A percentile compares a stretch with the other conserved stretches of the same genome.
These are phyloP conservation scores for Papilio machaon DNA, from an alignment of 1,140 invertebrate genomes.

Conservation along the genomic window DNA sequence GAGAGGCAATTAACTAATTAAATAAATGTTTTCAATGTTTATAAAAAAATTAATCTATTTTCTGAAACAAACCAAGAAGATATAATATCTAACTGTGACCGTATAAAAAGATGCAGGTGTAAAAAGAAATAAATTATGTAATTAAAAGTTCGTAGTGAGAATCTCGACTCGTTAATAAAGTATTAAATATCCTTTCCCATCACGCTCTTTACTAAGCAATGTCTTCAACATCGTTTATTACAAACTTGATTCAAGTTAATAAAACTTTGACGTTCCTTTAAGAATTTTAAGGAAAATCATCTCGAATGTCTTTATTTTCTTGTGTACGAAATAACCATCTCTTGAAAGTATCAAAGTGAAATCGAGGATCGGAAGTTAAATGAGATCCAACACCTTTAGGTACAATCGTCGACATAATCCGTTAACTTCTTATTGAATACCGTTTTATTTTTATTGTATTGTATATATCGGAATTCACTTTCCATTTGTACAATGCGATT, in stretches of 20 bases:
- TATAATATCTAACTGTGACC: too few relatives aligned
- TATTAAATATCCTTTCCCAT: constrained; percentile 19
- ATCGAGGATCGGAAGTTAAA: constrained; percentile 31
- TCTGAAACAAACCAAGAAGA: too few relatives aligned
- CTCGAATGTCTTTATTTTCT: constrained; percentile 8
- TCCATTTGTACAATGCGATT: background rate
- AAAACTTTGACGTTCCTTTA: constrained; percentile 37
- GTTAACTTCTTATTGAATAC: background rate
- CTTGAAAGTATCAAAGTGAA: constrained; percentile 38
- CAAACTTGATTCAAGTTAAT: constrained; percentile 34
- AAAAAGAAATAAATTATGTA: background rate
- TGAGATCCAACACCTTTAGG: constrained; percentile 24
- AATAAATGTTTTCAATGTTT: too few relatives aligned
- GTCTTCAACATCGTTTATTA: constrained; percentile 30
- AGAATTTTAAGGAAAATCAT: constrained; percentile 29
- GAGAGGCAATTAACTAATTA: too few relatives aligned
- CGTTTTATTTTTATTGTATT: background rate
- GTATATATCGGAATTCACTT: background rate
- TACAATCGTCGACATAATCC: constrained; percentile 27
- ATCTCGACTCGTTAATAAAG: constrained; percentile 1
- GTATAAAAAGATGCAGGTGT: background rate
- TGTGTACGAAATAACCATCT: constrained; percentile 24
- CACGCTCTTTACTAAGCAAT: background rate
- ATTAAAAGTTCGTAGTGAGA: background rate
- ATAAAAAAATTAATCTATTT: background rate